Evolutionary conservation across 2,113 vertebrate species (phyloP), one percentile per base, ranked within the genome.

Genomic region (Gulo gulo): DNA sequence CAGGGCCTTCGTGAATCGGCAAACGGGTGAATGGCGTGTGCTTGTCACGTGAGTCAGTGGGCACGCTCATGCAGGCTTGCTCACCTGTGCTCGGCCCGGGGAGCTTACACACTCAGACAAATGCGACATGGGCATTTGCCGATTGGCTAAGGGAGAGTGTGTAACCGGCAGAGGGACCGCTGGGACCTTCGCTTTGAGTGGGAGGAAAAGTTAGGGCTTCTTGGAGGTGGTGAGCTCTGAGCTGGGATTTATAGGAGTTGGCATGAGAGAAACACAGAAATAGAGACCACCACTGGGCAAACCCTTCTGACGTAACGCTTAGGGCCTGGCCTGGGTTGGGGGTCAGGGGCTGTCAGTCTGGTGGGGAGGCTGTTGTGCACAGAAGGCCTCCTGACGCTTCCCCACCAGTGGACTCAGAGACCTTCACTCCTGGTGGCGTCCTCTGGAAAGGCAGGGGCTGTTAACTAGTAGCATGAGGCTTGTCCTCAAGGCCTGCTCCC

Each of bases 11-110:
- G 12, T 7, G 4, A 5, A 13, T 1, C 50, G 2, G 18, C 0
- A 0, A 5, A 3, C 0, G 2, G 0, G 4, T 2, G 14, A 18
- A 1, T 4, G 69, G 0, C 0, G 7, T 0, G 0, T 0, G 0
- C 16, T 34, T 0, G 20, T 26, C 24, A 6, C 26, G 55, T 1
- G 10, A 0, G 1, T 14, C 3, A 0, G 31, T 0, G 1, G 2
- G 0, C 8, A 12, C 1, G 0, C 23, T 4, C 39, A 0, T 0
- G 5, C 4, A 0, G 57, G 21, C n/a, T 39, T 1, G 1, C 23
- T 59, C 4, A 0, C 26, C 3, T 9, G 59, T 3, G 45, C 21
- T 90, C 57, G 4, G 42, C 15, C 39, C 34, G 1, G 24, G n/a
- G 10, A 2, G n/a, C 36, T 11, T 9, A 16, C 12, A 81, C 39